These are phyloP conservation scores for Elegia similella DNA, from an alignment of 2,888 invertebrate species.

Conservation along the genomic window DNA sequence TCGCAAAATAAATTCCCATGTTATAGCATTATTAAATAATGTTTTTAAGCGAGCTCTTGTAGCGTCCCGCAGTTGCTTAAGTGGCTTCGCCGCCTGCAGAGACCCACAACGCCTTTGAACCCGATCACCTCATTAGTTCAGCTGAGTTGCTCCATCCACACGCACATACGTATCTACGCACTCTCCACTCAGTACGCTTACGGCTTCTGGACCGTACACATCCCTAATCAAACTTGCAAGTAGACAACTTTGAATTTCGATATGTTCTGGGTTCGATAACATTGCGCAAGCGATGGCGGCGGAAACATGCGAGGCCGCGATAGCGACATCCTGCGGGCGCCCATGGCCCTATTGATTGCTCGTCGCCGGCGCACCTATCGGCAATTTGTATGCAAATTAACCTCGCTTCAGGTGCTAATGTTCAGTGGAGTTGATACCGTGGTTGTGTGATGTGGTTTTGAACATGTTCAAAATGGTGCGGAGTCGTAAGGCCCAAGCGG, in stretches of 20 bases:
- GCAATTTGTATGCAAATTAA: slow-evolving; percentile 71
- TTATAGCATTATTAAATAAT: not conserved
- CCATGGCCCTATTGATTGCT: slow-evolving; percentile 74
- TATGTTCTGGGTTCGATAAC: slow-evolving; percentile 40
- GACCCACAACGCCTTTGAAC: slow-evolving; percentile 70
- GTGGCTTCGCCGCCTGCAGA: slow-evolving; percentile 64
- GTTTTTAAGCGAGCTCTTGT: slow-evolving; percentile 22
- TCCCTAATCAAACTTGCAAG: slow-evolving; percentile 42
- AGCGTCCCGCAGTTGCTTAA: slow-evolving; percentile 44
- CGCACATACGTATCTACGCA: slow-evolving; percentile 58
- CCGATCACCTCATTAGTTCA: slow-evolving; percentile 76
- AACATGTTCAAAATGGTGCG: slow-evolving; percentile 57
- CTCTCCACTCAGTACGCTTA: slow-evolving; percentile 63
- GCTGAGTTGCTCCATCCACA: slow-evolving; percentile 61
- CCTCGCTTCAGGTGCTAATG: slow-evolving; percentile 52
- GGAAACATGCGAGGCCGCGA: slow-evolving; percentile 68
- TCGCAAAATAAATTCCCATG: not conserved
- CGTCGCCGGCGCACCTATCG: slow-evolving; percentile 57
- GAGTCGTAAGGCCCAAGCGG: slow-evolving; percentile 65
- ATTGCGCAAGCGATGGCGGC: slow-evolving; percentile 66
- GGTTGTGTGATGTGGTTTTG: slow-evolving; percentile 44
- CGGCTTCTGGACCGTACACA: slow-evolving; percentile 67
- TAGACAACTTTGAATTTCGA: slow-evolving; percentile 39
- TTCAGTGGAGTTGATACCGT: slow-evolving; percentile 53
- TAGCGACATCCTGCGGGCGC: slow-evolving; percentile 75